phyloP scores from a whole-genome alignment of 2,797 vertebrate genomes.

The Premnoplex brunnescens region DNA sequence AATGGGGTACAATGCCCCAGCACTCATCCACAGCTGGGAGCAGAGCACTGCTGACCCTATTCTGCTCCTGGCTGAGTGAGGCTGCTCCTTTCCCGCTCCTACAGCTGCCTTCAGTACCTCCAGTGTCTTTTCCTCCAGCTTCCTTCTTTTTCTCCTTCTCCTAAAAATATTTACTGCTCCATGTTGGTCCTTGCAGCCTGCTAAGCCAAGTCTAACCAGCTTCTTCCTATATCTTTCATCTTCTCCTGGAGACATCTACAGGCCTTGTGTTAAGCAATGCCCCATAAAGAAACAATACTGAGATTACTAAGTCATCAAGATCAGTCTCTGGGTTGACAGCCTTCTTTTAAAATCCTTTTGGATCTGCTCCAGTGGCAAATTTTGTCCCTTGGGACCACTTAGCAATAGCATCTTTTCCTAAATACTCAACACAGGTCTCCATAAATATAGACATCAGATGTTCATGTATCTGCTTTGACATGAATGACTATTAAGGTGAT shows the following conservation, averaged over 20 bases:
- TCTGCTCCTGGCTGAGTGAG: fast-evolving
- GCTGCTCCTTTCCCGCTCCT: neutral
- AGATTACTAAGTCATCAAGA: neutral
- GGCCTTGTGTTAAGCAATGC: neutral
- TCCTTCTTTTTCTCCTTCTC: neutral
- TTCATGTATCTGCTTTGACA: neutral
- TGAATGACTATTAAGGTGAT: slow-evolving; percentile 24
- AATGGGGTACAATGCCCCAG: neutral
- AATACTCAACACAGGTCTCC: neutral
- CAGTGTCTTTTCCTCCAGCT: neutral
- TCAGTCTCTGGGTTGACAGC: neutral
- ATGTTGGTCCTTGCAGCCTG: neutral
- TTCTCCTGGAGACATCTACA: neutral
- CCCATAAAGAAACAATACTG: neutral
- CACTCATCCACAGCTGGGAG: fast-evolving
- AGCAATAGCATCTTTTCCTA: neutral
- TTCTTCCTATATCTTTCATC: neutral
- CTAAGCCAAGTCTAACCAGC: neutral
- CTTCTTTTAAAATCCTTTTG: neutral
- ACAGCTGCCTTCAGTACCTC: neutral
- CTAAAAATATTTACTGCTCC: neutral
- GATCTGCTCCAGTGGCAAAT: neutral
- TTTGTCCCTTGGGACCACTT: neutral
- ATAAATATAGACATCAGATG: neutral
- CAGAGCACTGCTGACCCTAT: neutral